phyloP scores from a whole-genome alignment of 2,888 invertebrate species.

The Xestia rhomboidea region DNA sequence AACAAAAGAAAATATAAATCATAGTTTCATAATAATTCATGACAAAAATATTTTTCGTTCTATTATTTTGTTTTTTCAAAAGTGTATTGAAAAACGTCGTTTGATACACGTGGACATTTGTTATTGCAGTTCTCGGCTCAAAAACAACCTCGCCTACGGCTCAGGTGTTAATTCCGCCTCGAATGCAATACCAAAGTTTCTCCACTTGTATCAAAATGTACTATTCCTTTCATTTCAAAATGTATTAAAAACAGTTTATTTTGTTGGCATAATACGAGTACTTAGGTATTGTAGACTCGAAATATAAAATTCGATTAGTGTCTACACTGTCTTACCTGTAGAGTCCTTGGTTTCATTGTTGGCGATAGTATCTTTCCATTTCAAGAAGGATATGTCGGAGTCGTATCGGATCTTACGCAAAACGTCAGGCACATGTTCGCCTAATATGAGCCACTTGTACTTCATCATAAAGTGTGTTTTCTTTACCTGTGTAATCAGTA shows the following conservation, averaged over 20 bases:
- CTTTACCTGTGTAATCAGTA: constrained; percentile 67
- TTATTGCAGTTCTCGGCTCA: no score
- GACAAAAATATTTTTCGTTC: no score
- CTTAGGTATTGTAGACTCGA: background rate
- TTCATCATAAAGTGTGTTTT: constrained; percentile 73
- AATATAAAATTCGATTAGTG: background rate
- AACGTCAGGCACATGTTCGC: constrained; percentile 67
- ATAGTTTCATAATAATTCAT: no score
- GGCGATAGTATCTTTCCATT: constrained; percentile 9
- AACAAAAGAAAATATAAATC: no score
- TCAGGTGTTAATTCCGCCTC: no score
- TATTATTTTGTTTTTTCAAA: no score
- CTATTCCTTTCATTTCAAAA: no score
- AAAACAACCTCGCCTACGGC: no score
- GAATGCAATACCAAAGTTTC: no score
- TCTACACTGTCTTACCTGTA: constrained; percentile 1
- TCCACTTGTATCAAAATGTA: no score
- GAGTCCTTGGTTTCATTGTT: constrained; percentile 15
- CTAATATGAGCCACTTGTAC: constrained; percentile 81
- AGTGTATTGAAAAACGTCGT: no score
- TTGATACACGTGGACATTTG: no score
- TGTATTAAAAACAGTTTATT: background rate
- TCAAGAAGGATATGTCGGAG: constrained; percentile 74
- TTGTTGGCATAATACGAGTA: background rate
- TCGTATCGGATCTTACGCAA: constrained; percentile 76